Conservation (phyloP, 2,113 vertebrate genomes). For the Carassius carassius region DNA sequence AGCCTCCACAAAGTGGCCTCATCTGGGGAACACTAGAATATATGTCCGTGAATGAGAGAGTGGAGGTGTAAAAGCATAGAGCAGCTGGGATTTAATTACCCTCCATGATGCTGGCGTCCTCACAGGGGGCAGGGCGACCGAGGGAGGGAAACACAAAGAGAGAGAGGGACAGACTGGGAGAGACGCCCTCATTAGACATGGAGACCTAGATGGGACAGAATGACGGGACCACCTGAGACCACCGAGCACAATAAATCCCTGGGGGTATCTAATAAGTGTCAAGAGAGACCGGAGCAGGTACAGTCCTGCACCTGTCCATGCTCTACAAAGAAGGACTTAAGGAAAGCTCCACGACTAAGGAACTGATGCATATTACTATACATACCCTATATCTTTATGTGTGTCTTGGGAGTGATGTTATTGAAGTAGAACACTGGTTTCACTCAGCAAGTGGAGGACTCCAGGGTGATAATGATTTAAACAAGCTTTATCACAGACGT, state of each 20-base stretch:
- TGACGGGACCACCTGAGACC: slow-evolving; percentile 22
- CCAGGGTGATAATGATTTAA: slow-evolving; percentile 41
- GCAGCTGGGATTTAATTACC: slow-evolving; percentile 74
- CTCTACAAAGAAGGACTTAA: slow-evolving; percentile 4
- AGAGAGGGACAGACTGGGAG: slow-evolving; percentile 39
- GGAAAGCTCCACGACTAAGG: not conserved
- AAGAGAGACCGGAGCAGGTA: not conserved
- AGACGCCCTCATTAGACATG: slow-evolving; percentile 67
- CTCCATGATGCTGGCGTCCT: slow-evolving; percentile 55
- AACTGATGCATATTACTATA: slow-evolving; percentile 3
- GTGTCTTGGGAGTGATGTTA: slow-evolving; percentile 1
- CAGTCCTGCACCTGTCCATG: not conserved
- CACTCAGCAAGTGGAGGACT: slow-evolving; percentile 6
- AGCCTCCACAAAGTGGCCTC: slow-evolving; percentile 32
- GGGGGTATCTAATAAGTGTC: slow-evolving; percentile 25
- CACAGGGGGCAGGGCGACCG: slow-evolving; percentile 36
- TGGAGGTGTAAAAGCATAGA: slow-evolving; percentile 62
- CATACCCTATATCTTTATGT: not conserved
- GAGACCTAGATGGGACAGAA: slow-evolving; percentile 32
- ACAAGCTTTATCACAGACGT: slow-evolving; percentile 26
- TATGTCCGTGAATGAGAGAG: not conserved
- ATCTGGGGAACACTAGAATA: slow-evolving; percentile 8
- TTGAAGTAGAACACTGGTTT: slow-evolving; percentile 11
- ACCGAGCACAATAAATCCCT: slow-evolving; percentile 1
- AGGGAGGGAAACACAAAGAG: slow-evolving; percentile 30